Evolutionary conservation across 2,888 invertebrate genomes (phyloP), one percentile per base, ranked within the genome.

Genomic region (Parapristionchus giblindavisi): DNA sequence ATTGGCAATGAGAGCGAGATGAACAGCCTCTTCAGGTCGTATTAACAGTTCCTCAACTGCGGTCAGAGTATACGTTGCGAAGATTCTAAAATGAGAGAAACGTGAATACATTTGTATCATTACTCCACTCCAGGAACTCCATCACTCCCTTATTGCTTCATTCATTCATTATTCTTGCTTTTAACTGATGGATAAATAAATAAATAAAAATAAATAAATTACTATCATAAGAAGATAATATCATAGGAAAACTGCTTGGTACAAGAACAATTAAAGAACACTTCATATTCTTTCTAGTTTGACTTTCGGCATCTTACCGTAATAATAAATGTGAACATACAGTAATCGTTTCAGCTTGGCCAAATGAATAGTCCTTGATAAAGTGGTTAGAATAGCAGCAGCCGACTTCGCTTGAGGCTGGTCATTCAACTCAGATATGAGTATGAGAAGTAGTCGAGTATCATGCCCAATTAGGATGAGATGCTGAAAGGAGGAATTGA

Each of bases 11-110:
- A 73, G 40, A 14, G 73, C 29, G n/a, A 73, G 32, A 36, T 73
- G 73, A 24, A 73, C 52, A 6, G 73, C 73, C 21, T 73, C 73
- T 17, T 73, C 73, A 1, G 73, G 73, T 8, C 73, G 73, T 32
- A 24, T 27, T 14, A 73, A 34, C 43, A 73, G n/a, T 2, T 43
- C 43, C 27, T 61, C 73, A 38, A 73, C 14, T 8, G 73, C 73
- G 61, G n/a, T 48, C 21, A 73, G 38, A 11, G 43, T 61, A 24
- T 73, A 51, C 1, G 60, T 48, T 2, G 73, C 58, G 73, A 61
- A 73, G 34, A 61, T 60, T 8, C 73, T 73, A 36, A 2, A 58
- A 54, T 11, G 56, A 24, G 43, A 43, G 43, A 43, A 43, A 17
- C 8, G 43, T 17, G 17, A 43, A 43, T 43, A 34, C 54, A 52